Evolutionary conservation across 2,113 vertebrate genomes (phyloP).

Genomic region (Mesitornis unicolor): DNA sequence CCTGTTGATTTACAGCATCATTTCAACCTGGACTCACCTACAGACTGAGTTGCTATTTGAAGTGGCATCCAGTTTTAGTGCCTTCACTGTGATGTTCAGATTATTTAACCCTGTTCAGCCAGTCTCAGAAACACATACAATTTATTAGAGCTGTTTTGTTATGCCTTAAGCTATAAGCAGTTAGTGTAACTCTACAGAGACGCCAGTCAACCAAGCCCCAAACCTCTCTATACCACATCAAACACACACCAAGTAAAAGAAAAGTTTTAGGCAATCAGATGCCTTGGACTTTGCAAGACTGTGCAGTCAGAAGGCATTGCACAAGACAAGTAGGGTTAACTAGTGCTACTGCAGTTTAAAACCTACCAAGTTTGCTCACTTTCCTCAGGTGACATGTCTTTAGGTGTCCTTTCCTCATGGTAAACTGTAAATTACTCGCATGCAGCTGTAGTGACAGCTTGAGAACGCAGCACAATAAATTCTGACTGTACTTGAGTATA

Average conservation of each 20-base stretch:
- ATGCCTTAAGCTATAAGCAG: background rate
- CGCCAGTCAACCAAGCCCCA: background rate
- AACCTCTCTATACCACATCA: background rate
- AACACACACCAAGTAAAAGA: background rate
- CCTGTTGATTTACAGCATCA: background rate
- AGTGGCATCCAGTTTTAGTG: background rate
- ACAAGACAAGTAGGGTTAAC: background rate
- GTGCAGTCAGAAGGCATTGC: background rate
- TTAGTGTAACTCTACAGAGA: background rate
- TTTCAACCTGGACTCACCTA: background rate
- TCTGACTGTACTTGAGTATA: background rate
- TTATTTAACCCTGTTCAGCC: background rate
- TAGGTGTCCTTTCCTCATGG: background rate
- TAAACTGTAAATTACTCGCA: background rate
- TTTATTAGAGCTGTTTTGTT: background rate
- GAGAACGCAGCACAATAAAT: background rate
- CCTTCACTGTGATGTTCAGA: background rate
- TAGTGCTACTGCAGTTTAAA: background rate
- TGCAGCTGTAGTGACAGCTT: background rate
- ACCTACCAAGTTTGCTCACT: background rate
- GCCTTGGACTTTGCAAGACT: background rate
- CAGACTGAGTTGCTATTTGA: background rate
- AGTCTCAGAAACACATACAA: background rate
- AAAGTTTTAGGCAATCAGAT: background rate
- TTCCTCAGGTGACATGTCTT: background rate